These are phyloP conservation scores for Caenorhabditis panamensis DNA, from an alignment of 2,888 invertebrate species.

Conservation along the genomic window DNA sequence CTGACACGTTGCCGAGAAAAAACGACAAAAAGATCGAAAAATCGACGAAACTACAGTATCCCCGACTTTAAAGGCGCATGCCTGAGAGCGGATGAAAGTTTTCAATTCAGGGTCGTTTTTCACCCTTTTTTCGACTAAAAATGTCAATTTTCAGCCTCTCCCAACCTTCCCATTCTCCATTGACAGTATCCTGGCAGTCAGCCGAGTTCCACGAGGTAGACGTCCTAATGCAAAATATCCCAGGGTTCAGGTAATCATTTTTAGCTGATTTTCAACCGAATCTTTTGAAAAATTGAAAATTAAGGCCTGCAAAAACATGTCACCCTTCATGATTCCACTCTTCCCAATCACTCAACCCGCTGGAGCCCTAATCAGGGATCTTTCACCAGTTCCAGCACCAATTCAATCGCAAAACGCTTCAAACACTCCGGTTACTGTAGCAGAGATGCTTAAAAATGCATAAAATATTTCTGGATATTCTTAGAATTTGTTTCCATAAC, in stretches of 20 bases:
- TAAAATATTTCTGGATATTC: not conserved
- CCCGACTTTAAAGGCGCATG: too few species aligned
- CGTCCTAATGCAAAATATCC: constrained; percentile 84
- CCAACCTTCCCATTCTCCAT: constrained; percentile 82
- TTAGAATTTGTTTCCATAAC: too few species aligned
- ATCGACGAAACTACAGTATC: too few species aligned
- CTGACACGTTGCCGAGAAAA: too few species aligned
- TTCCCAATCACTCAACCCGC: constrained; percentile 83
- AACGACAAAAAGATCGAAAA: too few species aligned
- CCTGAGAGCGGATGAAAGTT: too few species aligned
- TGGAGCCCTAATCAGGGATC: constrained; percentile 80
- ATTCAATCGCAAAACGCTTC: not conserved
- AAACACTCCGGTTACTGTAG: constrained; percentile 26
- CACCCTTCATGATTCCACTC: constrained; percentile 82
- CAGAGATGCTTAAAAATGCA: constrained; percentile 35
- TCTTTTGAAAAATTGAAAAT: too few species aligned
- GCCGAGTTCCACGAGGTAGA: constrained; percentile 83
- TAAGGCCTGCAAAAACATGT: constrained; percentile 83
- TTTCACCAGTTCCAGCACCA: constrained; percentile 27
- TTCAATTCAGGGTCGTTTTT: too few species aligned
- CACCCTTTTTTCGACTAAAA: too few species aligned
- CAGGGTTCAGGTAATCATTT: constrained; percentile 81
- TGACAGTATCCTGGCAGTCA: constrained; percentile 82
- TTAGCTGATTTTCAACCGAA: too few species aligned
- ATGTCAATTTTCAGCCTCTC: constrained; percentile 31